These are phyloP conservation scores for Drosophila bipectinata DNA, from an alignment of 1,140 invertebrate genomes.

Conservation along the genomic window DNA sequence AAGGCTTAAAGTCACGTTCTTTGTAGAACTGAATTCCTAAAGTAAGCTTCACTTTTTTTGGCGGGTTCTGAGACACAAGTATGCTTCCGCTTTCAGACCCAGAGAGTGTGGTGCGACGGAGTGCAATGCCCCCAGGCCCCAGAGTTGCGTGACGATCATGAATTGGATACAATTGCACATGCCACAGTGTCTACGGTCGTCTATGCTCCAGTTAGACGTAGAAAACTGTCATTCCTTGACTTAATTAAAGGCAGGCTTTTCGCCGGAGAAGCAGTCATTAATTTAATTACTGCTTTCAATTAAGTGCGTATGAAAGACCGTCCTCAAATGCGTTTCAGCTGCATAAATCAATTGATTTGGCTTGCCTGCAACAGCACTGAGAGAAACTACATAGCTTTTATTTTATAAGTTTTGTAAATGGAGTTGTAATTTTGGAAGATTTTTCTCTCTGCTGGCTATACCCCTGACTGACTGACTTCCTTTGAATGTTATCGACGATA, in stretches of 20 bases:
- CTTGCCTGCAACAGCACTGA: slow-evolving; percentile 29
- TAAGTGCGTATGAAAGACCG: slow-evolving; percentile 41
- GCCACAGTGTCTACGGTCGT: slow-evolving; percentile 49
- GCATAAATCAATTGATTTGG: slow-evolving; percentile 80
- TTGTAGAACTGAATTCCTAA: slow-evolving; percentile 26
- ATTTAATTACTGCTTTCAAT: slow-evolving; percentile 76
- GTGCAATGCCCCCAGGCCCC: slow-evolving; percentile 38
- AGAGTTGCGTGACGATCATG: slow-evolving; percentile 59
- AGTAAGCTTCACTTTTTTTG: slow-evolving; percentile 9
- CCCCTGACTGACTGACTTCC: background rate
- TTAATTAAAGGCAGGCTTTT: slow-evolving; percentile 63
- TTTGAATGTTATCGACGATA: slow-evolving; percentile 40
- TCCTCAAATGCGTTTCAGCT: slow-evolving; percentile 43
- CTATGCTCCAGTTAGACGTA: slow-evolving; percentile 28
- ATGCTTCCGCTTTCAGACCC: slow-evolving; percentile 59
- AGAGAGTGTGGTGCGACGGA: background rate
- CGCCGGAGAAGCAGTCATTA: slow-evolving; percentile 40
- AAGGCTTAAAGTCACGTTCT: slow-evolving; percentile 30
- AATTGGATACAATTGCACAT: slow-evolving; percentile 37
- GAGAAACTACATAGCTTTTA: background rate
- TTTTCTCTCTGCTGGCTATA: background rate
- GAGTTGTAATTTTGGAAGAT: background rate
- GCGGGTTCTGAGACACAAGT: slow-evolving; percentile 20
- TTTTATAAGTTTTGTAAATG: background rate
- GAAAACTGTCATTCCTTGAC: slow-evolving; percentile 45